These are phyloP conservation scores for Fulmarus glacialis DNA, from an alignment of 2,113 vertebrate genomes.

Conservation along the genomic window DNA sequence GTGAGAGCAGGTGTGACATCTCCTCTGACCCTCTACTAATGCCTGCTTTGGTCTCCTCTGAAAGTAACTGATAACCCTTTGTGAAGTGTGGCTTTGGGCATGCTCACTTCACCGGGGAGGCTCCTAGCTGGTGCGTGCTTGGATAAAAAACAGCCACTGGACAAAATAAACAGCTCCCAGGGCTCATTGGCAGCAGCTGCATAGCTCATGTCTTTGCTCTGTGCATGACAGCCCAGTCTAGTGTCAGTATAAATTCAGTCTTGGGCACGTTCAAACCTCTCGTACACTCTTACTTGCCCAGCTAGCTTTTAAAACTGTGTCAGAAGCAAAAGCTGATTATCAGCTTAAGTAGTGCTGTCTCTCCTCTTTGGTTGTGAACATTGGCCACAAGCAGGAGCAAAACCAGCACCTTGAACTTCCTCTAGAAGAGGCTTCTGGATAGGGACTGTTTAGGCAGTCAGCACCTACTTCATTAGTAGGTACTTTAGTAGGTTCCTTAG, in stretches of 20 bases:
- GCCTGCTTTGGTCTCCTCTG: neutral
- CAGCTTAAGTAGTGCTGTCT: neutral
- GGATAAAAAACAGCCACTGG: neutral
- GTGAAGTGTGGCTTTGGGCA: neutral
- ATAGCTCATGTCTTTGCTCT: neutral
- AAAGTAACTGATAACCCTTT: neutral
- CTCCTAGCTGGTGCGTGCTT: neutral
- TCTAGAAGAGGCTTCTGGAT: neutral
- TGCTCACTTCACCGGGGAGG: neutral
- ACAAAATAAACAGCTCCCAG: neutral
- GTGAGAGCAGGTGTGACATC: neutral
- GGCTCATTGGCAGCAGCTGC: neutral
- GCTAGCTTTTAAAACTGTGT: neutral
- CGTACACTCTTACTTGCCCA: neutral
- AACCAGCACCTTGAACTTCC: neutral
- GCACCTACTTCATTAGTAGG: neutral
- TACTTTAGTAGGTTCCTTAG: neutral
- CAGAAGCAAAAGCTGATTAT: slow-evolving; percentile 34
- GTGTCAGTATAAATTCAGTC: slow-evolving; percentile 8
- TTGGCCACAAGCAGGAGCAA: neutral
- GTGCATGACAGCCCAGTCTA: neutral
- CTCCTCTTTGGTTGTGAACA: neutral
- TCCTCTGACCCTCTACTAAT: neutral
- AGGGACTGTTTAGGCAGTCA: neutral
- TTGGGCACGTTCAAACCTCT: neutral